Base-by-base conservation (phyloP, 2,888 invertebrate genomes). In the Eulithis prunata region DNA sequence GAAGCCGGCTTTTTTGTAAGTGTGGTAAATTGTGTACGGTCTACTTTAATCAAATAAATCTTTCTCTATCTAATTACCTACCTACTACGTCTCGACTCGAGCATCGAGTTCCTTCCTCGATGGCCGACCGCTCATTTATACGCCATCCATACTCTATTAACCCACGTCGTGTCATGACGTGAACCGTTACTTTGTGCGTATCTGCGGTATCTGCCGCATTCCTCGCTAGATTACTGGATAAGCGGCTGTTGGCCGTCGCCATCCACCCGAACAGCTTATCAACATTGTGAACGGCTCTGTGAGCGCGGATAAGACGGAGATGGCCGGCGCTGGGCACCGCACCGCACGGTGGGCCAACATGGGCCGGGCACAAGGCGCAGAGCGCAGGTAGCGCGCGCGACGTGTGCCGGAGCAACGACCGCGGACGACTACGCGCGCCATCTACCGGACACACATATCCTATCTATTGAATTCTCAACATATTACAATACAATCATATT, bases 381-480 rank as follows among this genome's bases (percentile, higher is more conserved):
- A 21, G 4, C 62, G 52, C 57, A 53, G 57, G 52, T n/a, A 13
- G 2, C 4, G 1, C 0, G 28, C 55, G 14, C 41, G 36, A 21
- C 57, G 49, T 64, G 67, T 67, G 67, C 38, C 78, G 78, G 86
- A 80, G 82, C 86, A 86, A 86, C 85, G 86, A 86, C 86, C 85
- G 75, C 65, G 68, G 21, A 21, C 14, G 47, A 28, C 49, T n/a
- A 11, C 52, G 47, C 66, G 70, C 69, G 70, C 62, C 74, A 68
- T 73, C 69, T 74, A 71, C 75, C 77, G 75, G 70, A 71, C 69
- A 60, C 57, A 69, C 74, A n/a, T 14, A n/a, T 43, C 28, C 21
- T 49, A 46, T 38, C 13, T n/a, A 43, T 21, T 21, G 21, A 21
- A 21, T 21, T 21, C 2, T 21, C 21, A 21, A 21, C 21, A 21